Evolutionary conservation across 1,140 invertebrate genomes (phyloP), one percentile per base, ranked within the genome.

Genomic region (Melanaphis sacchari): DNA sequence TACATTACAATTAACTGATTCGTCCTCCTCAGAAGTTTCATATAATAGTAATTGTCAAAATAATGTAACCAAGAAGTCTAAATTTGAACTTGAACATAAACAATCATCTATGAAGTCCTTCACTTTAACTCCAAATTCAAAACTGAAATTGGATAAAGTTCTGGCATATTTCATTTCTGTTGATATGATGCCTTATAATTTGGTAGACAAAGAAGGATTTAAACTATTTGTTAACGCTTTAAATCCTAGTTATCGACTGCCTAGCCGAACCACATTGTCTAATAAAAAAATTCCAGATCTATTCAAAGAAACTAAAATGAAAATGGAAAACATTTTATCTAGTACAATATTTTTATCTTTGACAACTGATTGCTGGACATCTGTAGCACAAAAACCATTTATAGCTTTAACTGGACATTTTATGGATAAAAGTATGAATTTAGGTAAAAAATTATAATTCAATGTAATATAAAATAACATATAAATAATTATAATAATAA

Each of bases 121-220:
- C n/a, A 76, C 40, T n/a, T 26, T 93, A 52, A 54, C 93, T 85
- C 40, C 84, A 82, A 82, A 93, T 89, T 49, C 36, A 81, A 66
- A 90, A 89, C 90, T 93, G 90, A 54, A 52, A 36, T 90, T 94
- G 36, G 81, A 94, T 46, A 52, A 93, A 36, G 59, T 46, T 49
- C 90, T 94, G 36, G 93, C 59, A n/a, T 85, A 94, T 93, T 93
- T 95, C 76, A 94, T 94, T 46, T 94, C 94, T 52, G 46, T 94
- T 52, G 94, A 94, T 85, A 94, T 94, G 85, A 92, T 94, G 85
- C 94, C 94, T 38, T 94, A 91, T 91, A 94, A 92, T 24, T 84
- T 95, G 54, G 94, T 94, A 54, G 94, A 94, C 89, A 93, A 93
- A 84, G 46, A 40, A 38, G 93, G 94, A 46, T 95, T 95, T 93